These are phyloP conservation scores for Heliconius eleuchia DNA, from an alignment of 1,140 invertebrate genomes.

Conservation along the genomic window DNA sequence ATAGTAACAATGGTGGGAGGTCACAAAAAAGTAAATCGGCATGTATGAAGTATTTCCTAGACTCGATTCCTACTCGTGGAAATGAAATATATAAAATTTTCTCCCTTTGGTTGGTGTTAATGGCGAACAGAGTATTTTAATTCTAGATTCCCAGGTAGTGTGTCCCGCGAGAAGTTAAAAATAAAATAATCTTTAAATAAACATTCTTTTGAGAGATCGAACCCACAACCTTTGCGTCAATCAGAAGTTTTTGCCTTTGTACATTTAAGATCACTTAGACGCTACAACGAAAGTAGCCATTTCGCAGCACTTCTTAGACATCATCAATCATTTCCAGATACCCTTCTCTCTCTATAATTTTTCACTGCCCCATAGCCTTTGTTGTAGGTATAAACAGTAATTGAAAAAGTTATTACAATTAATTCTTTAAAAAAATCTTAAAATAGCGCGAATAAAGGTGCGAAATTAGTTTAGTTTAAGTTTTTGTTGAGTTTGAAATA, in stretches of 20 bases:
- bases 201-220: neutral
- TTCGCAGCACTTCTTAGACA: neutral
- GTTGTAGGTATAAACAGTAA: constrained; percentile 17
- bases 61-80: too few species aligned
- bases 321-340: constrained; percentile 24
- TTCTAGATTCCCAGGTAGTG: too few species aligned
- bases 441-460: neutral
- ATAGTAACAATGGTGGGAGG: too few species aligned
- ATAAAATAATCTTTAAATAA: too few species aligned
- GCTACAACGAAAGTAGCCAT: constrained; percentile 3
- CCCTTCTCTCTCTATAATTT: constrained; percentile 12
- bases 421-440: neutral
- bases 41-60: too few species aligned
- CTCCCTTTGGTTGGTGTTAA: too few species aligned
- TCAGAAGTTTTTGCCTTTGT: neutral
- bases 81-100: too few species aligned
- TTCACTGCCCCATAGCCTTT: constrained; percentile 16
- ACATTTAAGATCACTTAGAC: constrained; percentile 17
- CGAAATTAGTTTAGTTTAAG: neutral
- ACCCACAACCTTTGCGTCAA: neutral
- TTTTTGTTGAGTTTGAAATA: too few species aligned
- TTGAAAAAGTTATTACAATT: constrained; percentile 11
- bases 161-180: too few species aligned
- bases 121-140: too few species aligned
- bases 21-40: too few species aligned